Conservation (phyloP, 2,113 vertebrate species). For the Noturus placidus region DNA sequence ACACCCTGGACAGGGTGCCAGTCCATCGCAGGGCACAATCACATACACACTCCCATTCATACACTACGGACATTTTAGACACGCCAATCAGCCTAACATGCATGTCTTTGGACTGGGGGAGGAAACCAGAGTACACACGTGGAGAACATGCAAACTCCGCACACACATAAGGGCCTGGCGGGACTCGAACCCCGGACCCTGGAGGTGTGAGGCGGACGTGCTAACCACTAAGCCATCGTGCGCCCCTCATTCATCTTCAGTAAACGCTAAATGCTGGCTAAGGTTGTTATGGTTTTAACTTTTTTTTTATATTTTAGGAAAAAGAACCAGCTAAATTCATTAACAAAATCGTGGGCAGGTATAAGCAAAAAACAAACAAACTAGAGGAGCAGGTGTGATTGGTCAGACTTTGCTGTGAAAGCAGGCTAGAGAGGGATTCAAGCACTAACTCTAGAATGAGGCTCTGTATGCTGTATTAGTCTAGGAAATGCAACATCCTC, state of each 20-base stretch:
- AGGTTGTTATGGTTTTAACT: neutral
- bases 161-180: too few species aligned
- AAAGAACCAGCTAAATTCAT: neutral
- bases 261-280: neutral
- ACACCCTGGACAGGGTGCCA: too few species aligned
- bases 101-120: too few species aligned
- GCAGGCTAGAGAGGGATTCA: neutral
- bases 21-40: too few species aligned
- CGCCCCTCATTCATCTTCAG: neutral
- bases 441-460: neutral
- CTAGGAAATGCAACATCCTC: neutral
- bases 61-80: too few species aligned
- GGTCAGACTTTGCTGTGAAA: neutral
- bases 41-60: too few species aligned
- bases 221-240: too few species aligned
- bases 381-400: neutral
- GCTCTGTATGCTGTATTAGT: neutral
- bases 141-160: too few species aligned
- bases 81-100: too few species aligned
- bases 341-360: neutral
- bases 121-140: too few species aligned
- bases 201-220: too few species aligned
- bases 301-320: neutral
- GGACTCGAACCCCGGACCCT: too few species aligned
- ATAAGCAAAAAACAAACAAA: neutral